These are phyloP conservation scores for Sicus ferrugineus DNA, from an alignment of 2,888 invertebrate genomes.

Conservation along the genomic window DNA sequence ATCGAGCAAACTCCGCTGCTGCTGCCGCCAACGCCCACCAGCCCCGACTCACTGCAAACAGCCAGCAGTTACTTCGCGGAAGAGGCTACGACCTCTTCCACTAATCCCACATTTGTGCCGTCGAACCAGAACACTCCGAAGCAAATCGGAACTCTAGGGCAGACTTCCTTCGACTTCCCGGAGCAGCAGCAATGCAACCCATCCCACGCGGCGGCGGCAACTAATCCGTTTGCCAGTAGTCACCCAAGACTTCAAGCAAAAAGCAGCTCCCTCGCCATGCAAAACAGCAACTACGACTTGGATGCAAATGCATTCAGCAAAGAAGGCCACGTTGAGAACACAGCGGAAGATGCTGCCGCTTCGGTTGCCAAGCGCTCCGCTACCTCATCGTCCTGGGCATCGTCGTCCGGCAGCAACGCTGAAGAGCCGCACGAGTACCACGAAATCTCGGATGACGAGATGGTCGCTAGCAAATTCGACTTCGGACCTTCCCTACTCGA, in stretches of 20 bases:
- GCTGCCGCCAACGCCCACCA: slow-evolving; percentile 66
- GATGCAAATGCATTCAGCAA: slow-evolving; percentile 54
- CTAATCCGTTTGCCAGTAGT: slow-evolving; percentile 60
- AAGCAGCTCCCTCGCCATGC: slow-evolving; percentile 53
- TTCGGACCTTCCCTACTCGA: slow-evolving; percentile 90
- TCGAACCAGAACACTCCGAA: slow-evolving; percentile 64
- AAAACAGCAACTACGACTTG: slow-evolving; percentile 61
- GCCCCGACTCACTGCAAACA: slow-evolving; percentile 64
- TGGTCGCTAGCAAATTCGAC: slow-evolving; percentile 68
- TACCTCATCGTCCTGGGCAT: slow-evolving; percentile 41
- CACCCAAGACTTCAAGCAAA: slow-evolving; percentile 45
- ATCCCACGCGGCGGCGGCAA: slow-evolving; percentile 49
- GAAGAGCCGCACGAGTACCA: slow-evolving; percentile 77
- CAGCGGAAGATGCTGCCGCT: slow-evolving; percentile 10
- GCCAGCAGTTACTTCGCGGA: slow-evolving; percentile 65
- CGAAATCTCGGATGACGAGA: slow-evolving; percentile 83
- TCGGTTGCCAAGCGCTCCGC: slow-evolving; percentile 23
- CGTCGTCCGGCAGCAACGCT: slow-evolving; percentile 48
- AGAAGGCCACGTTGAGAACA: slow-evolving; percentile 40
- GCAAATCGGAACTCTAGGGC: slow-evolving; percentile 40
- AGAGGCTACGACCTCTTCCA: slow-evolving; percentile 52
- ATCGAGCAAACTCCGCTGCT: slow-evolving; percentile 74
- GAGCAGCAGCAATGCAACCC: slow-evolving; percentile 43
- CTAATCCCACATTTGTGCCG: slow-evolving; percentile 63
- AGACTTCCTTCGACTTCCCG: slow-evolving; percentile 61